Evolutionary conservation across 1,140 invertebrate genomes (phyloP).

Genomic region (Condylostylus longicornis): DNA sequence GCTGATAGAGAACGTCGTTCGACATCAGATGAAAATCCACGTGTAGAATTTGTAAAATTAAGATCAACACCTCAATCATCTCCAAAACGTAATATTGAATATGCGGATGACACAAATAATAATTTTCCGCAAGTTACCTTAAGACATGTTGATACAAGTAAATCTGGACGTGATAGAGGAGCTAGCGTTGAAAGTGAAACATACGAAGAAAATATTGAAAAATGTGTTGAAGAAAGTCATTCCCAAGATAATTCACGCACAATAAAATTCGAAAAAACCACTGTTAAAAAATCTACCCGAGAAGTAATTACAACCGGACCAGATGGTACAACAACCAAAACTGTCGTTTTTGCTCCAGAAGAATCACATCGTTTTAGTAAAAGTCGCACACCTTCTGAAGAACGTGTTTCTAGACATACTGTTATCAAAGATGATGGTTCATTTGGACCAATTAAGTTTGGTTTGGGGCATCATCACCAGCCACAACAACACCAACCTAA

Average conservation of each 20-base stretch:
- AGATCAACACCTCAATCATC: slow-evolving; percentile 37
- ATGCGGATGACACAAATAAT: slow-evolving; percentile 17
- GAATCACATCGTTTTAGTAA: slow-evolving; percentile 23
- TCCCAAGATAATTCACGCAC: slow-evolving; percentile 40
- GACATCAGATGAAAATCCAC: slow-evolving; percentile 33
- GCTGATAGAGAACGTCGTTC: slow-evolving; percentile 38
- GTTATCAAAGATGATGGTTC: slow-evolving; percentile 8
- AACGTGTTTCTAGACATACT: slow-evolving; percentile 11
- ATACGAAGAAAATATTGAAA: slow-evolving; percentile 41
- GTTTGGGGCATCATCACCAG: slow-evolving; percentile 8
- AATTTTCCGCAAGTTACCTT: slow-evolving; percentile 15
- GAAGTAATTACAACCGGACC: slow-evolving; percentile 23
- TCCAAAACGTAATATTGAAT: slow-evolving; percentile 24
- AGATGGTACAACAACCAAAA: too few relatives aligned
- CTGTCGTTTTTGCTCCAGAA: too few relatives aligned
- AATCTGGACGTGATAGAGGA: too few relatives aligned
- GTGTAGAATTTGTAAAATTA: slow-evolving; percentile 40
- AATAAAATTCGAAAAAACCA: slow-evolving; percentile 52
- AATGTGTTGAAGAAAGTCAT: slow-evolving; percentile 46
- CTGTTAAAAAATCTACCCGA: slow-evolving; percentile 38
- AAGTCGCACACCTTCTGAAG: slow-evolving; percentile 10
- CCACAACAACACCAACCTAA: not conserved
- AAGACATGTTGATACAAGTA: too few relatives aligned
- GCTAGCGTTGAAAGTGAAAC: slow-evolving; percentile 26
- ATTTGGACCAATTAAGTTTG: slow-evolving; percentile 1